Evolutionary conservation across 2,113 vertebrate species (phyloP), one percentile per base, ranked within the genome.

Genomic region (Perca flavescens): DNA sequence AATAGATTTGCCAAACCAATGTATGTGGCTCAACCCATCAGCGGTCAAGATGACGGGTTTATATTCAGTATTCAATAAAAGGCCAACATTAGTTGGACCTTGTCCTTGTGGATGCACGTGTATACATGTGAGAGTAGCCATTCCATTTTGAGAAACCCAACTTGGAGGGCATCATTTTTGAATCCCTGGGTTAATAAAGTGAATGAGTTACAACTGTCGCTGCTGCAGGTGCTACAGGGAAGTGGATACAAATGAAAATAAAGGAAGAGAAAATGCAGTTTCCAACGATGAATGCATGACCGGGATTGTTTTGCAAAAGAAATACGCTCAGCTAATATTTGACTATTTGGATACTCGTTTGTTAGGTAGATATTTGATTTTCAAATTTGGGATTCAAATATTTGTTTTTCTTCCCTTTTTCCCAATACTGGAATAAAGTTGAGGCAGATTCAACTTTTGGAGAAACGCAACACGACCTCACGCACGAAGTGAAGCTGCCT

Each of bases 171-270:
- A 46, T 53, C 19, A 19, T 40, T 60, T 60, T 36, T 53, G 36
- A 68, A 62, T 68, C 8, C 36, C 21, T 1, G 3, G 28, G 52
- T 66, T 66, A 64, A 64, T 57, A 9, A 69, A 46, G 63, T 46
- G 31, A 74, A 81, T 43, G 61, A 80, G 68, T 79, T 10, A 73
- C 53, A 61, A 53, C 9, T 14, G 31, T 6, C 21, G 22, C 36
- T 71, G 58, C 58, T 40, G 57, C 62, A 31, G 63, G 31, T 36
- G 71, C 34, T 13, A 6, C 19, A 10, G 40, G n/a, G 50, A 49
- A 63, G 66, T 25, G 49, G 17, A 15, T 54, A 22, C 1, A 60
- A 36, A 53, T 34, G n/a, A 3, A 25, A 54, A 28, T n/a, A 14
- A 8, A 56, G 21, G 22, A 36, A 47, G 22, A 72, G n/a, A 11